phyloP scores from a whole-genome alignment of 2,797 vertebrate genomes.

The Trachops cirrhosus region DNA sequence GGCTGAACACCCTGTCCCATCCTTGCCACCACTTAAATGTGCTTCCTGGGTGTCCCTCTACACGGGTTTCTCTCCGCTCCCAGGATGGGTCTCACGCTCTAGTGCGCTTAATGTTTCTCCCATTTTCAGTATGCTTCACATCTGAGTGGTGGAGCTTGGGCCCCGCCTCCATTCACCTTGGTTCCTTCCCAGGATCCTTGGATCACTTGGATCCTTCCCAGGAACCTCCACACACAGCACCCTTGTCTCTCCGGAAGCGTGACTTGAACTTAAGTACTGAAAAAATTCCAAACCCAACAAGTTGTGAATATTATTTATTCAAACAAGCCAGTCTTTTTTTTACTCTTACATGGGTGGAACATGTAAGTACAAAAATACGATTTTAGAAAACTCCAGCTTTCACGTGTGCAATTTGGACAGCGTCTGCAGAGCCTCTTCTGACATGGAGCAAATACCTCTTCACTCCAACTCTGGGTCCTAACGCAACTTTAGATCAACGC shows the following conservation, averaged over 20 bases:
- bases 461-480: constrained; percentile 2
- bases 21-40: accelerated
- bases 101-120: no score
- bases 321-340: constrained; percentile 65
- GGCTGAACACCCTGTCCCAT: neutral
- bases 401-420: neutral
- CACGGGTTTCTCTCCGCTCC: accelerated
- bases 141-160: no score
- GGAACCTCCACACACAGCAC: accelerated
- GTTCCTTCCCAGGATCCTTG: neutral
- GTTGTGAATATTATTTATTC: constrained; percentile 78
- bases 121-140: neutral
- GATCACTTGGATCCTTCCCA: neutral
- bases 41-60: neutral
- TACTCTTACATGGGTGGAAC: constrained; percentile 62
- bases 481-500: neutral
- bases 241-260: neutral
- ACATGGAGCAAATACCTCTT: neutral
- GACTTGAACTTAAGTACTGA: neutral
- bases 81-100: neutral
- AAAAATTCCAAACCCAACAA: neutral
- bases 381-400: constrained; percentile 66
- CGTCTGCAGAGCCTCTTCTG: neutral
- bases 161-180: no score
- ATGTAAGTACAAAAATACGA: constrained; percentile 71